Evolutionary conservation across 2,888 invertebrate species (phyloP).

Genomic region (Cinara cedri): DNA sequence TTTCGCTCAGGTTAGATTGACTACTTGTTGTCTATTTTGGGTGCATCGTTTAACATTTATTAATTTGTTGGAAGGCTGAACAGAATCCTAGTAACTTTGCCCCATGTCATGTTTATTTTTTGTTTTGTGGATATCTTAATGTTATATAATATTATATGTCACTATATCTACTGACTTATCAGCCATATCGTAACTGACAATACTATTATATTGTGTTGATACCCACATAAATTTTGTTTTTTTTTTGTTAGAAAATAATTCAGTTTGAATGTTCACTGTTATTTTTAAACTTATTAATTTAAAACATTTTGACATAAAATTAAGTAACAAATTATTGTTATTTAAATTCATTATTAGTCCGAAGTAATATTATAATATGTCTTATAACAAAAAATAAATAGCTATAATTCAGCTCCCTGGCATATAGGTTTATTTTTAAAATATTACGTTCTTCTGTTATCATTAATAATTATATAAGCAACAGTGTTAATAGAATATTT

Average conservation of each 20-base stretch:
- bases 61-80: background rate
- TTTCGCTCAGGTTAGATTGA: background rate
- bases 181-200: background rate
- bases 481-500: no score
- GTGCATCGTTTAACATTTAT: background rate
- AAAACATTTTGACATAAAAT: no score
- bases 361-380: no score
- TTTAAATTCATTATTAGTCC: no score
- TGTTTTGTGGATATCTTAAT: background rate
- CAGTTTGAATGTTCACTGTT: conserved; percentile 2
- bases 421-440: no score
- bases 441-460: no score
- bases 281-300: no score
- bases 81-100: conserved; percentile 21
- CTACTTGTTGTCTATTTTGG: background rate
- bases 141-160: background rate
- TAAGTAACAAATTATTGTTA: no score
- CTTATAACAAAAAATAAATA: no score
- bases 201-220: conserved; percentile 1
- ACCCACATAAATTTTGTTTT: conserved; percentile 20
- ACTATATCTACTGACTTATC: conserved; percentile 5
- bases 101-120: conserved; percentile 12
- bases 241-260: conserved; percentile 10
- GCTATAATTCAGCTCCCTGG: no score
- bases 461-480: no score